These are phyloP conservation scores for Eupithecia dodoneata DNA, from an alignment of 2,888 invertebrate species.

Conservation along the genomic window DNA sequence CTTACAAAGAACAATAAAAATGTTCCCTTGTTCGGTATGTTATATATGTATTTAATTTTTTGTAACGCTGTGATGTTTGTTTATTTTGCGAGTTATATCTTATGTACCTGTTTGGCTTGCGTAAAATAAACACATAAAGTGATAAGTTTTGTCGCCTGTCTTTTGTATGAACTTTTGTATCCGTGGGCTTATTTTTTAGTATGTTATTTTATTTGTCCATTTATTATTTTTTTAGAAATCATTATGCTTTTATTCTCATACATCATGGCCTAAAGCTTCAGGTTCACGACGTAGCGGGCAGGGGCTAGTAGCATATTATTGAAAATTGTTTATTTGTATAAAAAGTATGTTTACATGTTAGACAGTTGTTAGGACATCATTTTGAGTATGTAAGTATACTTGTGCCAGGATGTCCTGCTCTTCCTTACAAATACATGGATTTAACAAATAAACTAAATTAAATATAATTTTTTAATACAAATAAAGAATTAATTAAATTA, in stretches of 20 bases:
- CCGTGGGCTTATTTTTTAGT: neutral
- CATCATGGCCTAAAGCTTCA: neutral
- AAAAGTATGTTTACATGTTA: too few species aligned
- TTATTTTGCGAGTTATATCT: slow-evolving; percentile 1
- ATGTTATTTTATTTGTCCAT: neutral
- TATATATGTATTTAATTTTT: neutral
- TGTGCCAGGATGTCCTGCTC: too few species aligned
- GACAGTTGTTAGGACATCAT: too few species aligned
- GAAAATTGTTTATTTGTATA: too few species aligned
- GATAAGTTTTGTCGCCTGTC: neutral
- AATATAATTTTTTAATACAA: too few species aligned
- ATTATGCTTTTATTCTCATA: neutral
- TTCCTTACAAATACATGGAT: too few species aligned
- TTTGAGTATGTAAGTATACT: too few species aligned
- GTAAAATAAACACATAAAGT: neutral
- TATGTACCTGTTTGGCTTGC: neutral
- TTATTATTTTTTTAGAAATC: neutral
- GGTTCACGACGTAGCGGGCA: neutral
- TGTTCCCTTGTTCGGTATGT: neutral
- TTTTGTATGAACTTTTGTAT: neutral
- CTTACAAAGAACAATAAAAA: neutral
- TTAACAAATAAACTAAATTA: too few species aligned
- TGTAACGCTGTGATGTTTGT: neutral
- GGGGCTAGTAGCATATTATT: neutral
- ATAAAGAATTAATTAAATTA: too few species aligned